Conservation (phyloP, 2,113 vertebrate genomes). For the Mungos mungo region DNA sequence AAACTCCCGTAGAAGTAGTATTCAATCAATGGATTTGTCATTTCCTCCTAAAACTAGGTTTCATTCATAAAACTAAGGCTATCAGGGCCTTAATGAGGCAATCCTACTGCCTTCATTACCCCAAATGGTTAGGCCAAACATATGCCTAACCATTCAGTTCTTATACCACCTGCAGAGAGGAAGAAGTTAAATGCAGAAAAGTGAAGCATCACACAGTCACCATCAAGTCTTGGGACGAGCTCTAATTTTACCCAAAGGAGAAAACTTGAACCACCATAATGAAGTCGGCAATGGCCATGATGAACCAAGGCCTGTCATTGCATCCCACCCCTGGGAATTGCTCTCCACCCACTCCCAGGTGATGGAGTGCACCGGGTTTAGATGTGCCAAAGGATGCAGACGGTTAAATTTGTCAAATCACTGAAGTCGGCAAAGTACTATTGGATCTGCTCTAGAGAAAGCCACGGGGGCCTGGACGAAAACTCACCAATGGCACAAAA, state of each 20-base stretch:
- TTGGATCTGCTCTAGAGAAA: conserved; percentile 44
- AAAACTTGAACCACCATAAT: neutral
- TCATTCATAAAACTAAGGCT: neutral
- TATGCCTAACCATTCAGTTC: fast-evolving
- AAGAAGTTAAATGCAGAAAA: neutral
- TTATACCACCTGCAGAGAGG: fast-evolving
- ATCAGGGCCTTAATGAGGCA: neutral
- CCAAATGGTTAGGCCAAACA: neutral
- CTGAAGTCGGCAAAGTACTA: conserved; percentile 28
- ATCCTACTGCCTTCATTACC: neutral
- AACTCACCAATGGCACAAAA: neutral
- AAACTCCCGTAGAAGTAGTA: neutral
- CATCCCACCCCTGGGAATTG: neutral
- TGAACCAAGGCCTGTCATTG: neutral
- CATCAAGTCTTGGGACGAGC: neutral
- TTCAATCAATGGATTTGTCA: neutral
- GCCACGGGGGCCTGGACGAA: neutral
- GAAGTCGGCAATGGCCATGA: conserved; percentile 49
- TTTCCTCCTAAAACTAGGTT: neutral
- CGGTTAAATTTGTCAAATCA: conserved; percentile 53
- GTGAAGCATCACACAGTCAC: fast-evolving
- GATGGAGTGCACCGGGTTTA: conserved; percentile 23
- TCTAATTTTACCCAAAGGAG: neutral
- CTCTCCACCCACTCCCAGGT: neutral
- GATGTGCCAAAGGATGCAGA: conserved; percentile 21